A percentile compares a stretch with the other conserved stretches of the same genome.
Conservation (phyloP, 2,888 invertebrate species). For the Girardia tigrina region DNA sequence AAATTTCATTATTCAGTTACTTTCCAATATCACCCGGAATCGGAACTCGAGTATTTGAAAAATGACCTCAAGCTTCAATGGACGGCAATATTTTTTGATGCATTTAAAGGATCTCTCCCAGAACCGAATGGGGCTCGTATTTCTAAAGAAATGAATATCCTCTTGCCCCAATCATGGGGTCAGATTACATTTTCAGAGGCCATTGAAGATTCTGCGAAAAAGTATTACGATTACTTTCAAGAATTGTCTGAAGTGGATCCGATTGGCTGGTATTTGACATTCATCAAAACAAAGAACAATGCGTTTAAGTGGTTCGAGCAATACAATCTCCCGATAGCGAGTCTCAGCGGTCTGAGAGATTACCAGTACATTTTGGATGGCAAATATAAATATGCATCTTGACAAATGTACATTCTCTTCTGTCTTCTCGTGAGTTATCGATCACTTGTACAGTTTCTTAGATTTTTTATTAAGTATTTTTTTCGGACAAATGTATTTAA, state of each 20-base stretch:
- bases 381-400: not conserved
- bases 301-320: not conserved
- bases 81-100: not conserved
- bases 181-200: not conserved
- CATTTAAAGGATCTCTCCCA: not conserved
- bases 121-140: not conserved
- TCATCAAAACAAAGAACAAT: not conserved
- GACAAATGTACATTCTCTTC: no score
- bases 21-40: slow-evolving; percentile 11
- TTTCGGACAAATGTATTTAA: no score
- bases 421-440: no score
- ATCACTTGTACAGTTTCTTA: no score
- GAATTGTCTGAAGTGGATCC: not conserved
- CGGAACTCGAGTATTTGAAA: not conserved
- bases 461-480: no score
- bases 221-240: not conserved
- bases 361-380: slow-evolving; percentile 12
- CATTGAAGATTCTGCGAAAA: not conserved
- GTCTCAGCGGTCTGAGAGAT: not conserved
- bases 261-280: not conserved
- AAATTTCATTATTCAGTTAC: not conserved
- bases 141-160: not conserved
- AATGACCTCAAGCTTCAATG: not conserved
- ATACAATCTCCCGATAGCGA: not conserved
- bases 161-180: not conserved